phyloP scores from a whole-genome alignment of 2,888 invertebrate species.

The Tenodera sinensis region DNA sequence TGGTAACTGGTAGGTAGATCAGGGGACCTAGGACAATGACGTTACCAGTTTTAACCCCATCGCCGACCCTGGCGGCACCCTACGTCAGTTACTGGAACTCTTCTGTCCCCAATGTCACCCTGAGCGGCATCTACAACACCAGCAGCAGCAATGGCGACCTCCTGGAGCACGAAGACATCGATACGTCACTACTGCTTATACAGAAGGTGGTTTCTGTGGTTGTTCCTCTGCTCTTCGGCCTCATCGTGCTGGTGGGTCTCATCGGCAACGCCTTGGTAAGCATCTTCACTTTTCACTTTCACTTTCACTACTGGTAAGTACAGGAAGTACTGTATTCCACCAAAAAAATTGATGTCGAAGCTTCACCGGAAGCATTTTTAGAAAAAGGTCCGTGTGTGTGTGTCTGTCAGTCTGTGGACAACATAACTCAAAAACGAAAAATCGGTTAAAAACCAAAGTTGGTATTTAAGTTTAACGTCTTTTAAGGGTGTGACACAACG shows the following conservation, averaged over 20 bases:
- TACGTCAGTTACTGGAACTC: neutral
- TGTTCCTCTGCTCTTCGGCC: constrained; percentile 78
- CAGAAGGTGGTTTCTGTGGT: constrained; percentile 65
- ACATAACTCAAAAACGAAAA: too few relatives aligned
- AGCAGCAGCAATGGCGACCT: neutral
- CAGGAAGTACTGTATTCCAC: too few relatives aligned
- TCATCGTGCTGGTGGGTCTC: constrained; percentile 80
- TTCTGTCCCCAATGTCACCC: neutral
- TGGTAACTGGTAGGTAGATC: too few relatives aligned
- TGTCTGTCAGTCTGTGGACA: too few relatives aligned
- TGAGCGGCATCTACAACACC: neutral
- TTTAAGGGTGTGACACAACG: too few relatives aligned
- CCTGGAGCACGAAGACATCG: neutral
- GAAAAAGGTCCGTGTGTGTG: too few relatives aligned
- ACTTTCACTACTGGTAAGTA: too few relatives aligned
- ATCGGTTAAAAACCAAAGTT: too few relatives aligned
- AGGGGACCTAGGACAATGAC: neutral
- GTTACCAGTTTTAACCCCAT: neutral
- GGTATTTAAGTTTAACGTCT: too few relatives aligned
- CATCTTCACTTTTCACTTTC: too few relatives aligned
- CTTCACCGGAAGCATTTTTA: too few relatives aligned
- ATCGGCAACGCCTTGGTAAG: constrained; percentile 72
- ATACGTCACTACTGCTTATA: constrained; percentile 38
- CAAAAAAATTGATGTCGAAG: too few relatives aligned
- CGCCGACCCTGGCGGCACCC: neutral